phyloP scores from a whole-genome alignment of 2,888 invertebrate genomes.

The Cylindroiulus punctatus region DNA sequence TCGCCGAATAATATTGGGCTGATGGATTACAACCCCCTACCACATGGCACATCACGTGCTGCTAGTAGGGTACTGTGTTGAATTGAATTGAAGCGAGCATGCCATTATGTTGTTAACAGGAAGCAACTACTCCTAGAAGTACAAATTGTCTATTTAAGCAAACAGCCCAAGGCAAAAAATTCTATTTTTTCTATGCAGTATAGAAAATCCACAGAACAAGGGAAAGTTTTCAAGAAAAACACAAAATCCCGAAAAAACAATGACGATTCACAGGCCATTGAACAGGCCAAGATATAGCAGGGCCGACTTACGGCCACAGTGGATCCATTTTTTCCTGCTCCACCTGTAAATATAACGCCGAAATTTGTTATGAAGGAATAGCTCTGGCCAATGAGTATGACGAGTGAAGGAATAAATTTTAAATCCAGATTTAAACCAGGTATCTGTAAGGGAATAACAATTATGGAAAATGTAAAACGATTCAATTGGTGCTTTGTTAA shows the following conservation, averaged over 20 bases:
- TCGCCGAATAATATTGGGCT: too few relatives aligned
- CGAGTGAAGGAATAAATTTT: conserved; percentile 57
- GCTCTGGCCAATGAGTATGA: conserved; percentile 53
- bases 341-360: conserved; percentile 73
- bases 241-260: not conserved
- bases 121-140: not conserved
- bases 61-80: too few relatives aligned
- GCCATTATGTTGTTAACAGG: not conserved
- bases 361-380: conserved; percentile 66
- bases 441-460: conserved; percentile 54
- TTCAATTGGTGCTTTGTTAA: not conserved
- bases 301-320: conserved; percentile 95
- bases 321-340: conserved; percentile 98
- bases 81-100: too few relatives aligned
- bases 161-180: not conserved
- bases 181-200: not conserved
- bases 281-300: conserved; percentile 72
- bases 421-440: conserved; percentile 57
- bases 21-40: too few relatives aligned
- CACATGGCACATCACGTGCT: too few relatives aligned
- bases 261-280: conserved; percentile 68
- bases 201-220: not conserved
- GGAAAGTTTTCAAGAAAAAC: not conserved
- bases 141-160: not conserved
- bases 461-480: not conserved